Evolutionary conservation across 2,888 invertebrate species (phyloP), one percentile per base, ranked within the genome.

Genomic region (Metalampra italica): DNA sequence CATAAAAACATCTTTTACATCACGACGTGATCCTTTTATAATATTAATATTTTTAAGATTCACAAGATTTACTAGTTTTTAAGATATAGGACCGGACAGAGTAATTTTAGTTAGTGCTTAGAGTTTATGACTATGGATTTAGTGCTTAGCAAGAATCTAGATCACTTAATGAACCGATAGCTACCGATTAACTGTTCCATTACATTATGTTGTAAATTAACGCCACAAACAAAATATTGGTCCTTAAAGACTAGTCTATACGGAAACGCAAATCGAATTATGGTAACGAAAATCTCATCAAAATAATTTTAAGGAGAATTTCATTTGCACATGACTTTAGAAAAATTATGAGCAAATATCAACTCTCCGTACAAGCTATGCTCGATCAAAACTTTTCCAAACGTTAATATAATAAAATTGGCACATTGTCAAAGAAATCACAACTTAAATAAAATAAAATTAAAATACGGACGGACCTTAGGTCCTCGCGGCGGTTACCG

Each of bases 401-500:
- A 81, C 59, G 76, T 82, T 78, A 78, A 81, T n/a, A 22, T 82
- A 78, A 86, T 81, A 85, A 82, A 82, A 87, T 88, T 88, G 88
- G 88, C 88, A 88, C 88, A 82, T 84, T 76, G 76, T 79, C 77
- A 87, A 88, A 86, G 73, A 75, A 87, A 88, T 88, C 83, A 88
- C 86, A 86, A 86, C 77, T 78, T 78, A 85, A 83, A 76, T 66
- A 63, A 83, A 81, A 79, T 62, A 72, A 76, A 78, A 71, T n/a
- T 70, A 75, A 77, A 77, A 78, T 70, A 79, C 62, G 59, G 4
- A 65, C 55, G 70, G 78, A 78, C 84, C 82, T 82, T 79, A 77
- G 86, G 84, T 74, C 83, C 78, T 65, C 39, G 15, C 39, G 15
- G 39, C 7, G 7, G 14, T 39, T 39, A 39, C 14, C 15, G 4